Evolutionary conservation across 2,797 vertebrate species (phyloP), one percentile per base, ranked within the genome.

Genomic region (Numenius phaeopus): DNA sequence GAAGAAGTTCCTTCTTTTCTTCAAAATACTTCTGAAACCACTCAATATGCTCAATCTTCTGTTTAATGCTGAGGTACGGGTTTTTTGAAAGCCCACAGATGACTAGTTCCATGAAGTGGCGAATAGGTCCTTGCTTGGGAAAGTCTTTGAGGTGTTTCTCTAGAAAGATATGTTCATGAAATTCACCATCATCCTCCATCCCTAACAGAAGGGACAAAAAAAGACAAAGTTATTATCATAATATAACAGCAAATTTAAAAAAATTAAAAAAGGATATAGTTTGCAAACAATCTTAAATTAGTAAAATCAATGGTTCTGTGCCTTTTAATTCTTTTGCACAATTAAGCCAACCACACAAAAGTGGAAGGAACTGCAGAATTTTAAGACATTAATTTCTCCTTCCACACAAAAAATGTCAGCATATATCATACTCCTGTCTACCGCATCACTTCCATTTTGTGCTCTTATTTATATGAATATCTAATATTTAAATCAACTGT

Each of bases 101-200:
- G 54, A 99, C 99, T 0, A 99, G 98, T 87, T 99, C 99, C 99
- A 99, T 99, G 97, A 99, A 99, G 97, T 99, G 99, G 50, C 98
- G 98, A 94, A 99, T 97, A 11, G 99, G 99, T 78, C 99, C 99
- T 90, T 98, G 98, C 50, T 96, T 98, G 58, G 99, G 99, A 86
- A 99, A 99, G 49, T 97, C 98, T 93, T 98, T 97, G 11, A 99
- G 95, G 95, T 99, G 98, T 91, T 98, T 99, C 57, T 99, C 99
- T 94, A 99, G 97, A 98, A 99, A 99, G 96, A 99, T 87, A 42
- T 99, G 99, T 93, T 99, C 99, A 70, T 99, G 98, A 98, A 99
- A 99, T 42, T 99, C 98, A 72, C 99, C 99, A 12, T 99, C 99
- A 92, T 99, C 99, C 77, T 99, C 99, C 61, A 99, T 97, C 49